Percentiles rank a stretch among this genome's conserved stretches.
phyloP scores from a whole-genome alignment of 2,888 invertebrate species.

The Hyles lineata region DNA sequence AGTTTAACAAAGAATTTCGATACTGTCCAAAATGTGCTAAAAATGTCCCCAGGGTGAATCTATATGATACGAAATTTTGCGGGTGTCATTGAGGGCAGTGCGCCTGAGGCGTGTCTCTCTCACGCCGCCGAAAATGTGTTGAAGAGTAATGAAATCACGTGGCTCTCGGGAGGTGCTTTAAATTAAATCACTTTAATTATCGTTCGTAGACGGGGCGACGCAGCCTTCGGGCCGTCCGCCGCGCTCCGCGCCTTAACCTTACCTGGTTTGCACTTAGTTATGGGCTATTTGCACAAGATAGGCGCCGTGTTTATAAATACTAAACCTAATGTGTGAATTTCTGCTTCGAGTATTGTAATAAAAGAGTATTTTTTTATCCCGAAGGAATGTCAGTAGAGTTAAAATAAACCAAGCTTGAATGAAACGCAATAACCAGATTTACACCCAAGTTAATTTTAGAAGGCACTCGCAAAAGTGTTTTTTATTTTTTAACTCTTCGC shows the following conservation, averaged over 20 bases:
- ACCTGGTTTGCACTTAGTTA: conserved; percentile 36
- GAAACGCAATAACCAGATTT: too few relatives aligned
- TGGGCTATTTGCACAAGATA: conserved; percentile 21
- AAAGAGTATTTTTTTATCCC: too few relatives aligned
- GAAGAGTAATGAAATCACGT: conserved; percentile 74
- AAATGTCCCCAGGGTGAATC: conserved; percentile 31
- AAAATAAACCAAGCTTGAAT: too few relatives aligned
- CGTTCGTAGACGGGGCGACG: conserved; percentile 51
- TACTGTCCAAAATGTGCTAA: conserved; percentile 40
- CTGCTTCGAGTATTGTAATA: too few relatives aligned
- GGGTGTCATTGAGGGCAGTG: conserved; percentile 26
- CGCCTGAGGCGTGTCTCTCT: conserved; percentile 34
- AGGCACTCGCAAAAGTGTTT: not conserved
- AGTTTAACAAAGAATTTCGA: conserved; percentile 52
- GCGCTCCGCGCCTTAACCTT: conserved; percentile 31
- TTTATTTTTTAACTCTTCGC: not conserved
- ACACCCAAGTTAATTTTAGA: not conserved
- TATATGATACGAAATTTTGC: conserved; percentile 27
- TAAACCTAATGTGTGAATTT: too few relatives aligned
- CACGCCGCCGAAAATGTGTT: conserved; percentile 60
- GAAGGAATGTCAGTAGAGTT: too few relatives aligned
- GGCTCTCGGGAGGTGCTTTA: conserved; percentile 66
- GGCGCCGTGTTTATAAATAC: not conserved
- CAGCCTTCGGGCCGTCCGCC: conserved; percentile 39
- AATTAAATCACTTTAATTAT: conserved; percentile 78